Base-by-base conservation (phyloP, 2,888 invertebrate genomes). In the Tuberolachnus salignus region DNA sequence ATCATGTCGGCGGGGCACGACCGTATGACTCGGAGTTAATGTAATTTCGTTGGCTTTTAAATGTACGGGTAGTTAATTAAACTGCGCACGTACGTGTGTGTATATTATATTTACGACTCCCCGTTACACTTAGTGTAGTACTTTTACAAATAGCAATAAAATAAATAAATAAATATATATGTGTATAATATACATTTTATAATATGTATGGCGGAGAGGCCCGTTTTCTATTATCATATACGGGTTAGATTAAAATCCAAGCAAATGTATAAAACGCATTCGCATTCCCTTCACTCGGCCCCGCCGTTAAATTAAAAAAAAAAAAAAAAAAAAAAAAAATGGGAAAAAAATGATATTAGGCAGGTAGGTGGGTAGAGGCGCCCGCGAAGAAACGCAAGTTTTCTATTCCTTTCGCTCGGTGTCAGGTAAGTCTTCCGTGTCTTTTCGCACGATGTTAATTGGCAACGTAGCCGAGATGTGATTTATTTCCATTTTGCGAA, bases 371-470 rank as follows among this genome's bases (percentile, higher is more conserved):
- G 34, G 34, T 34, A 34, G n/a, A n/a, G n/a, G 63, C 53, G 53
- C 21, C 51, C 44, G 13, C 11, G 49, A 72, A 72, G 72, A 61
- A 61, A 61, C 42, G 64, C 42, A 44, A 74, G 73, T 74, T 73
- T 64, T n/a, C 53, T 53, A 21, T 53, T 74, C 63, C 73, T 74
- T 74, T 74, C 73, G 63, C 73, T 74, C 34, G 34, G 6, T 64
- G 63, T 74, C 73, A 53, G 64, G 34, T 34, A 34, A n/a, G 73
- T 74, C 73, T 64, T 74, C 73, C 73, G 64, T 53, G 42, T 74
- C 53, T 64, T 34, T 53, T 64, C 73, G 64, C 64, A 74, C 64
- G 64, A 64, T 64, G 63, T 74, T 74, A 74, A 74, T 74, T 74
- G 73, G 73, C 73, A 73, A 64, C 34, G 23, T 63, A 42, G 63